phyloP scores from a whole-genome alignment of 2,797 vertebrate species.

The Hyperoplus lanceolatus region DNA sequence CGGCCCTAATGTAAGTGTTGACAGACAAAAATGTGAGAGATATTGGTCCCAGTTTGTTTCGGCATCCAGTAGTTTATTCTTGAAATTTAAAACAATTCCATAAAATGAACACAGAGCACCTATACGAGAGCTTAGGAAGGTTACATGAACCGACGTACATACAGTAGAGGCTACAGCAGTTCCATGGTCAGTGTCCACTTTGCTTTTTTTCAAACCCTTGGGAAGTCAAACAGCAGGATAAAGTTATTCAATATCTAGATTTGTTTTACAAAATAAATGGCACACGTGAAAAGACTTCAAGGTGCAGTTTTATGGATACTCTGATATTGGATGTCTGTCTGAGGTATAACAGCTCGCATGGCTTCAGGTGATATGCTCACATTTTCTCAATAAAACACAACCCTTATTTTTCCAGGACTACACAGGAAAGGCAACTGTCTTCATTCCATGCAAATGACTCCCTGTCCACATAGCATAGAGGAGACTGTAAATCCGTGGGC shows the following conservation, averaged over 20 bases:
- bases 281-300: slow-evolving; percentile 54
- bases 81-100: slow-evolving; percentile 82
- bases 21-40: neutral
- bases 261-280: slow-evolving; percentile 66
- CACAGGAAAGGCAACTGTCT: slow-evolving; percentile 35
- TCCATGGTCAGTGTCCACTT: slow-evolving; percentile 40
- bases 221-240: slow-evolving; percentile 43
- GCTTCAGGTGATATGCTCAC: slow-evolving; percentile 59
- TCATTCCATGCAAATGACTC: slow-evolving; percentile 25
- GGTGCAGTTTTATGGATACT: slow-evolving; percentile 49
- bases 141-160: slow-evolving; percentile 39
- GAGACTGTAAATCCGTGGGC: slow-evolving; percentile 14
- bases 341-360: slow-evolving; percentile 67
- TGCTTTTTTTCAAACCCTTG: slow-evolving; percentile 21
- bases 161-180: slow-evolving; percentile 50
- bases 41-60: slow-evolving; percentile 8
- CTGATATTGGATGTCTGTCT: slow-evolving; percentile 52
- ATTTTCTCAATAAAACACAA: slow-evolving; percentile 46
- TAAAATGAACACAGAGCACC: slow-evolving; percentile 66
- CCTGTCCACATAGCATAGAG: neutral
- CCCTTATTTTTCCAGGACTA: slow-evolving; percentile 32
- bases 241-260: slow-evolving; percentile 29
- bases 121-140: slow-evolving; percentile 57
- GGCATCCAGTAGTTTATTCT: slow-evolving; percentile 71
- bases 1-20: neutral